Evolutionary conservation across 2,888 invertebrate species (phyloP).

Genomic region (Nasonia oneida): DNA sequence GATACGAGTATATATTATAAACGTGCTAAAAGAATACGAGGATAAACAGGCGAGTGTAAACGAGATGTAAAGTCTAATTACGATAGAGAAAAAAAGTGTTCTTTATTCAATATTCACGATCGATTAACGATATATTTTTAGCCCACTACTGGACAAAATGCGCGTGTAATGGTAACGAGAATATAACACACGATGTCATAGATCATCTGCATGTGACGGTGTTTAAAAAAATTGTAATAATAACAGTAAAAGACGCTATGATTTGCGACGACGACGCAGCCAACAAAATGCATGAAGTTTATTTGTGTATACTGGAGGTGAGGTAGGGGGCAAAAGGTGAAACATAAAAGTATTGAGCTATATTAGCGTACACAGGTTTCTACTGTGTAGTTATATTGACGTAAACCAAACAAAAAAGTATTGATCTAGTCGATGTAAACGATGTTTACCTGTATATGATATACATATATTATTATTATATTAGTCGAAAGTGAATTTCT

Average conservation of each 20-base stretch:
- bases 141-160: constrained; percentile 13
- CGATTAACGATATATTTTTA: constrained; percentile 51
- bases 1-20: neutral
- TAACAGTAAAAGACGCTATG: neutral
- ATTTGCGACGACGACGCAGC: neutral
- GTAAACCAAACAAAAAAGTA: neutral
- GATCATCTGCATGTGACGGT: constrained; percentile 27
- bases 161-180: neutral
- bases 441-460: neutral
- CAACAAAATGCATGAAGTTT: neutral
- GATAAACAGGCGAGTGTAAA: constrained; percentile 20
- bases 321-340: constrained; percentile 19
- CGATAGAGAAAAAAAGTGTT: constrained; percentile 50
- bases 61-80: constrained; percentile 48
- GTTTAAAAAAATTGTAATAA: neutral
- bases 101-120: constrained; percentile 50
- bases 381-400: constrained; percentile 29
- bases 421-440: constrained; percentile 32
- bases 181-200: constrained; percentile 20
- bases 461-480: neutral
- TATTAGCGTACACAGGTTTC: constrained; percentile 43
- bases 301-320: neutral
- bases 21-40: neutral
- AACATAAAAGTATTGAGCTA: constrained; percentile 38
- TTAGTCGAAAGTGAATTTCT: constrained; percentile 31